Conservation (phyloP, 2,113 vertebrate species). For the Stegastes partitus region DNA sequence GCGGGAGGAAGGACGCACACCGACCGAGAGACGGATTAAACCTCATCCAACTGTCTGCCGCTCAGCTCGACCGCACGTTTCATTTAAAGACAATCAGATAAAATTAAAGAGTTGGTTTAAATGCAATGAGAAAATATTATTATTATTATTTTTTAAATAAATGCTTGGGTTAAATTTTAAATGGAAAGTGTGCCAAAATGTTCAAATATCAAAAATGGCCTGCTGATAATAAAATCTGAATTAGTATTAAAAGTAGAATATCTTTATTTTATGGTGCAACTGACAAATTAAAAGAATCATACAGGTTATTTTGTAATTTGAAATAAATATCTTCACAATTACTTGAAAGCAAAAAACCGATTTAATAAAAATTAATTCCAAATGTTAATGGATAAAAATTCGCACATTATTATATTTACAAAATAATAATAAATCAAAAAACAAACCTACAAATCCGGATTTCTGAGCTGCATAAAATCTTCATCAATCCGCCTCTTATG, state of each 20-base stretch:
- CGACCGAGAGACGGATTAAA: not conserved
- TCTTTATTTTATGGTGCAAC: not conserved
- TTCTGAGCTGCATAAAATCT: conserved; percentile 17
- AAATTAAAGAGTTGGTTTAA: not conserved
- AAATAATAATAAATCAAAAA: conserved; percentile 13
- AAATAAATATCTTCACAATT: not conserved
- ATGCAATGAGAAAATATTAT: not conserved
- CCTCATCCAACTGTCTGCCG: not conserved
- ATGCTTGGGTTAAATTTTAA: not conserved
- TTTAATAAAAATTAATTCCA: not conserved
- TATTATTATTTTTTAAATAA: not conserved
- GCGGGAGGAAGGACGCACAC: not conserved
- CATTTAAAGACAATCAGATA: not conserved
- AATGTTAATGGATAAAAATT: not conserved
- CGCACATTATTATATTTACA: too few relatives aligned
- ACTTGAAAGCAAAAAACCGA: not conserved
- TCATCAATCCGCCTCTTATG: conserved; percentile 32
- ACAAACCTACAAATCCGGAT: conserved; percentile 66
- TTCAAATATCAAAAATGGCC: not conserved
- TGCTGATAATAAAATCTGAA: conserved; percentile 2
- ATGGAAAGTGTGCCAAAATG: not conserved
- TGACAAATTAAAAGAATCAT: too few relatives aligned
- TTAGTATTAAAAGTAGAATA: not conserved
- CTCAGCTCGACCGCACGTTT: not conserved
- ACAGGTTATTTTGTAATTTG: not conserved